Conservation (phyloP, 2,797 vertebrate species). For the Setipinna tenuifilis region DNA sequence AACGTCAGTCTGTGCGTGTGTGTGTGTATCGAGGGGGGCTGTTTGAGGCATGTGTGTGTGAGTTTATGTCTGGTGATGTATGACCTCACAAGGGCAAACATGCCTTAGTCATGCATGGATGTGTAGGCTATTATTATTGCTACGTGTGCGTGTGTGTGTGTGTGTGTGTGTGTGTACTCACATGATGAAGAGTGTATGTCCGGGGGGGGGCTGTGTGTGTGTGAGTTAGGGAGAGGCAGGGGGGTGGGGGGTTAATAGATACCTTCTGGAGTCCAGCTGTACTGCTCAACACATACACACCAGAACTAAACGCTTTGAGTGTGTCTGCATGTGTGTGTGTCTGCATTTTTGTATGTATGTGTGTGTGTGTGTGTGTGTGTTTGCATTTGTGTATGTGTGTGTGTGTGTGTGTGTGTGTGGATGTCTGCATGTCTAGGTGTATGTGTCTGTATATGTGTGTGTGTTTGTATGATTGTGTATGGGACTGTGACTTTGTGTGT, state of each 20-base stretch:
- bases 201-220: conserved; percentile 22
- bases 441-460: background rate
- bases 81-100: too few species aligned
- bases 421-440: background rate
- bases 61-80: too few species aligned
- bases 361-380: background rate
- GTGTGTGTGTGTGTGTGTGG: background rate
- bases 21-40: too few species aligned
- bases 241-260: background rate
- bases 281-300: background rate
- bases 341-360: too few species aligned
- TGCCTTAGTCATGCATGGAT: too few species aligned
- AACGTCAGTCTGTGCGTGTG: too few species aligned
- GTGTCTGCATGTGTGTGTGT: conserved; percentile 5
- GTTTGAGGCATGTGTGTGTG: too few species aligned
- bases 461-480: background rate
- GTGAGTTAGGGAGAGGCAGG: conserved; percentile 26
- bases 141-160: too few species aligned
- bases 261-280: conserved; percentile 38
- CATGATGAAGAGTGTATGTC: conserved; percentile 4
- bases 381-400: background rate
- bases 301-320: background rate
- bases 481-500: background rate
- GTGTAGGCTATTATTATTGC: too few species aligned
- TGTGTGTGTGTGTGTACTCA: background rate